Evolutionary conservation across 2,888 invertebrate genomes (phyloP), one percentile per base, ranked within the genome.

Genomic region (Tubulanus polymorphus): DNA sequence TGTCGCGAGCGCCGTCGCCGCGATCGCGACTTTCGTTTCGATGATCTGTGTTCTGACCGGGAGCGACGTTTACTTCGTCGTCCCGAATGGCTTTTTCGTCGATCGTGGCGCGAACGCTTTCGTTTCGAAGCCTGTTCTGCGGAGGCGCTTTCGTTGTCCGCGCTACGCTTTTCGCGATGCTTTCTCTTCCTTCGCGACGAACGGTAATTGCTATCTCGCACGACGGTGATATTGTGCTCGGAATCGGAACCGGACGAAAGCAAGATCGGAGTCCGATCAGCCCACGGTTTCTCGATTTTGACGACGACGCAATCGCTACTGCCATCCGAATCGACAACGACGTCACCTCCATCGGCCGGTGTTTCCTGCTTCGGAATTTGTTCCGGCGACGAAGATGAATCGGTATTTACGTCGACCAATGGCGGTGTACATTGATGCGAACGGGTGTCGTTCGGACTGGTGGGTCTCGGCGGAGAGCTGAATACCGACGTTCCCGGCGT

Each of bases 271-370:
- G 87, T 86, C 55, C 87, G 81, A 63, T 85, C 85, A 61, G 83
- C 82, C 57, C 85, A 85, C 35, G 87, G 86, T 70, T 86, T 87
- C 29, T 87, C 84, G 67, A 84, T 85, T 1, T 84, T 85, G 10
- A 88, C 83, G 51, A 88, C 82, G 50, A 70, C 63, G 1, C 75
- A 62, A 53, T 72, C 76, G 60, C 70, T 69, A 29, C 62, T 57
- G 23, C 58, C 55, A 12, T 54, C 52, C n/a, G 35, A 53, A 26
- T 57, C 55, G 5, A 48, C 23, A 25, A 32, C 47, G 1, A 49
- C 46, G 15, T 45, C 50, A 26, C 37, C 46, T 10, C 37, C 55
- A 27, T 50, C 20, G 12, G 32, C 29, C 23, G 30, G 27, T 32
- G 37, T 26, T 26, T 41, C 41, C 18, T 30, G 35, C 29, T 52